Conservation (phyloP, 1,140 invertebrate genomes). For the Hyphantria cunea region DNA sequence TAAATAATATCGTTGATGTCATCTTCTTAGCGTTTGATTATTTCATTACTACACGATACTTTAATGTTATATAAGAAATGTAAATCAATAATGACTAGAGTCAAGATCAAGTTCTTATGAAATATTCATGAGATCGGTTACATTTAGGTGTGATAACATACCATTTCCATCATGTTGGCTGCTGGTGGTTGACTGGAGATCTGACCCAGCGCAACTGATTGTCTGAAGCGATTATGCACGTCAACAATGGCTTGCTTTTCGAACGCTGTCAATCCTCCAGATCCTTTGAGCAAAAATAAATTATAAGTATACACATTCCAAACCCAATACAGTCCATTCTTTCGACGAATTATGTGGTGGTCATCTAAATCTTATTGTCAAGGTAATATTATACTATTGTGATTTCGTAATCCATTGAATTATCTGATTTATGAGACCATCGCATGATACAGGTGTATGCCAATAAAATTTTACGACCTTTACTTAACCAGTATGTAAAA, state of each 20-base stretch:
- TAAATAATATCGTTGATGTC: conserved; percentile 21
- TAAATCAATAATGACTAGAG: conserved; percentile 19
- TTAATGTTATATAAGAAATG: conserved; percentile 6
- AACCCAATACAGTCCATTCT: background rate
- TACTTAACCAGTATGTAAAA: conserved; percentile 67
- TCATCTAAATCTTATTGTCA: conserved; percentile 36
- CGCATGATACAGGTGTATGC: conserved; percentile 67
- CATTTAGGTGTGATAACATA: conserved; percentile 62
- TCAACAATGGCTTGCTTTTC: conserved; percentile 90
- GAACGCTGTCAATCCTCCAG: conserved; percentile 85
- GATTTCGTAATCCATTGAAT: conserved; percentile 57
- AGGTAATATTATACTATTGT: conserved; percentile 47
- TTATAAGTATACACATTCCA: too few species aligned
- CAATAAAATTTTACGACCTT: conserved; percentile 76
- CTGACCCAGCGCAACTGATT: conserved; percentile 89
- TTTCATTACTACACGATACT: conserved; percentile 10
- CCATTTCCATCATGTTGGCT: conserved; percentile 92
- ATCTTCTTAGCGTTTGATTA: conserved; percentile 7
- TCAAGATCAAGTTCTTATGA: conserved; percentile 17
- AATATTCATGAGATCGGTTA: conserved; percentile 13
- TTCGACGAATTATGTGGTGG: background rate
- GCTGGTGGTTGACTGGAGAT: conserved; percentile 89
- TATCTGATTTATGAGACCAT: conserved; percentile 60
- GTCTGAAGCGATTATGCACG: conserved; percentile 90
- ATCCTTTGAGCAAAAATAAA: conserved; percentile 76